Evolutionary conservation across 2,888 invertebrate species (phyloP), one percentile per base, ranked within the genome.

Genomic region (Protodeltote pygarga): DNA sequence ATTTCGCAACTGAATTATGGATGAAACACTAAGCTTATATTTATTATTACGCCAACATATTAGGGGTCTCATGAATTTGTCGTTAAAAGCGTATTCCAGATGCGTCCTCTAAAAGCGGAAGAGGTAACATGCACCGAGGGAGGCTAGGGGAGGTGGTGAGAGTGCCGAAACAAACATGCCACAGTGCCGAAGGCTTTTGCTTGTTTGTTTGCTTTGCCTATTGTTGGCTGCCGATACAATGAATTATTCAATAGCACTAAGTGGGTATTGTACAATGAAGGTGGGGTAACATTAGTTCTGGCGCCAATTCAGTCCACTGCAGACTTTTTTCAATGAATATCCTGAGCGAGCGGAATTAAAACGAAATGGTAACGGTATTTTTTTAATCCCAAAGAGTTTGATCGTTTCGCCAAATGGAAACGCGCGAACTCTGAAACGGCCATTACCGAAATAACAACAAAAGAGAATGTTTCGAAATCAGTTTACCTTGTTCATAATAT

Each of bases 401-500:
- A 60, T 55, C 55, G 53, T 66, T 66, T 42, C 49, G 32, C 44
- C 35, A 19, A 70, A 67, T 57, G 39, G 41, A 51, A 67, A 49
- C 41, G 50, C 31, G 42, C 46, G 16, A 55, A 67, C 68, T 67
- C 38, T 34, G 20, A 33, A 41, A 27, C 29, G 41, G 51, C 60
- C 53, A 63, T 70, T 67, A 71, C 65, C 17, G 44, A 47, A 67
- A 70, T 67, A 70, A 68, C 45, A 71, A 69, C 67, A 73, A 75
- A 69, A 51, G 61, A 57, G 59, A 75, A 71, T 67, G 65, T 71
- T 73, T 65, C 64, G 50, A 71, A 76, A 81, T 79, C 77, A 75
- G 75, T 75, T 79, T 73, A 78, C 73, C 75, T 76, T 73, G 66
- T 67, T 78, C 76, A 71, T 79, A 81, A 85, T 79, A 81, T 80